Conservation (phyloP, 2,888 invertebrate genomes). For the Hydriomena furcata region DNA sequence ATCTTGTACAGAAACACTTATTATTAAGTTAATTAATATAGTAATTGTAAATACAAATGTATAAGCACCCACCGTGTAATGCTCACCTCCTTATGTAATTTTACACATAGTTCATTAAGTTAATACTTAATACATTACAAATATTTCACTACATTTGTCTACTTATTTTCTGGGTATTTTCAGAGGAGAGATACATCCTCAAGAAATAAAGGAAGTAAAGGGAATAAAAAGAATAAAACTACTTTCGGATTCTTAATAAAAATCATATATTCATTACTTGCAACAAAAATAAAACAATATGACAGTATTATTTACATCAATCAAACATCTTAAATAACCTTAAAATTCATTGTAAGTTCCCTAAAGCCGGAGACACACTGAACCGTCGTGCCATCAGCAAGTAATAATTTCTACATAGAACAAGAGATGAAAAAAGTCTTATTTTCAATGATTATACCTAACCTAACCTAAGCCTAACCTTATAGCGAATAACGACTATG, state of each 20-base stretch:
- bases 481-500: conserved; percentile 23
- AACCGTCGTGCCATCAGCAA: conserved; percentile 17
- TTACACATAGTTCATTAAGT: conserved; percentile 3
- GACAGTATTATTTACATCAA: conserved; percentile 51
- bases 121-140: neutral
- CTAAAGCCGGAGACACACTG: conserved; percentile 32
- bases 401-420: conserved; percentile 34
- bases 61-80: conserved; percentile 64
- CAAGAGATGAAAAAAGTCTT: conserved; percentile 19
- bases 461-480: conserved; percentile 21
- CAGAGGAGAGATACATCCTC: no score
- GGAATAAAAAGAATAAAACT: no score
- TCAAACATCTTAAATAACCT: conserved; percentile 38
- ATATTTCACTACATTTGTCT: neutral
- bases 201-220: no score
- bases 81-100: conserved; percentile 43
- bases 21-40: conserved; percentile 24
- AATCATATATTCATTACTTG: conserved; percentile 37
- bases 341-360: conserved; percentile 38
- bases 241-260: conserved; percentile 31
- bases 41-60: conserved; percentile 48
- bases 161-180: no score
- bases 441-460: conserved; percentile 21
- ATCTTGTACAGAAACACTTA: conserved; percentile 22
- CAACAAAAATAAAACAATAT: conserved; percentile 39